Percentiles rank a stretch among this genome's conserved stretches.
phyloP scores from a whole-genome alignment of 2,888 invertebrate genomes.

The Pseudococcus viburni region DNA sequence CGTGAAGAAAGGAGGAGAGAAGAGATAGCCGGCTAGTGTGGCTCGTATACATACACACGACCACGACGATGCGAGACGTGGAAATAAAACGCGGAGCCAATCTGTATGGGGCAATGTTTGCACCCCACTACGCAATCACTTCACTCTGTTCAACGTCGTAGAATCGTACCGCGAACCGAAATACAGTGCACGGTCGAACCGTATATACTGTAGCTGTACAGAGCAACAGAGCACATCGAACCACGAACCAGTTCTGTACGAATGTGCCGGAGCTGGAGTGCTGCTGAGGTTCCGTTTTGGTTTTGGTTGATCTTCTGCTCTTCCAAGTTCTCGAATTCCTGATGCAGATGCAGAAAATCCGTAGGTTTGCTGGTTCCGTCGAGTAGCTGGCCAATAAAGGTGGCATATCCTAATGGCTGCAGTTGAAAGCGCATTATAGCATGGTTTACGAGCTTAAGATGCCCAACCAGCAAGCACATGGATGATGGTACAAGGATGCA shows the following conservation, averaged over 20 bases:
- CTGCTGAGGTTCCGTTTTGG: neutral
- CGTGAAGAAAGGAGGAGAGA: neutral
- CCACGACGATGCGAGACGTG: neutral
- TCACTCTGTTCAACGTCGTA: neutral
- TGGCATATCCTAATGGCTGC: neutral
- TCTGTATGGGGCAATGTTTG: constrained; percentile 36
- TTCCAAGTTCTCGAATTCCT: no score
- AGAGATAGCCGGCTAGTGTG: neutral
- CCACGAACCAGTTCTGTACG: neutral
- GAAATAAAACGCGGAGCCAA: constrained; percentile 37
- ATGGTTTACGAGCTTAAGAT: neutral
- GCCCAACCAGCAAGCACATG: neutral
- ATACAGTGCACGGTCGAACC: neutral
- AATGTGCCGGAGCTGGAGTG: neutral
- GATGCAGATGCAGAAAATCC: neutral
- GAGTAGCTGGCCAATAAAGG: neutral
- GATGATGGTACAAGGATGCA: neutral
- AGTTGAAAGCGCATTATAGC: neutral
- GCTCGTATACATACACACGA: neutral
- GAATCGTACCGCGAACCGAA: neutral
- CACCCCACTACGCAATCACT: constrained; percentile 25
- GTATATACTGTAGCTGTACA: no score
- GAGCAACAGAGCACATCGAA: neutral
- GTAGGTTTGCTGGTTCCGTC: neutral
- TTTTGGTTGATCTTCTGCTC: neutral